These are phyloP conservation scores for Malachius bipustulatus DNA, from an alignment of 2,888 invertebrate genomes.

Conservation along the genomic window DNA sequence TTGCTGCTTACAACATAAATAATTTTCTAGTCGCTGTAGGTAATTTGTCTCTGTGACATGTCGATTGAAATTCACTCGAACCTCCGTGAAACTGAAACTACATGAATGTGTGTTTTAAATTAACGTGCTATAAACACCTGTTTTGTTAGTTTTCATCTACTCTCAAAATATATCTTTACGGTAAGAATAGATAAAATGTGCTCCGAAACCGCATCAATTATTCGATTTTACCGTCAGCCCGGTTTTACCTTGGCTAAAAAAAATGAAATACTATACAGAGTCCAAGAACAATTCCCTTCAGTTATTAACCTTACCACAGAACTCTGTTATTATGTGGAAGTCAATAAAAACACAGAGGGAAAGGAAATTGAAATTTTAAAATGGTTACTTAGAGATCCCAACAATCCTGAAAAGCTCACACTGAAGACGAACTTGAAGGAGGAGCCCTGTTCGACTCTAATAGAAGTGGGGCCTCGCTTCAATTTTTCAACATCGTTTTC, in stretches of 20 bases:
- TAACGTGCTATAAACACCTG: no score
- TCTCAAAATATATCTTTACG: no score
- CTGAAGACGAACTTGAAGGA: conserved; percentile 41
- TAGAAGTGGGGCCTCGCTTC: conserved; percentile 88
- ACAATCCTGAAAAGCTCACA: conserved; percentile 47
- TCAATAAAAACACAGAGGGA: conserved; percentile 42
- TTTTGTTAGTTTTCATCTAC: no score
- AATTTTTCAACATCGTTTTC: conserved; percentile 94
- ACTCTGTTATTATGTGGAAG: conserved; percentile 70
- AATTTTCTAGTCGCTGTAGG: no score
- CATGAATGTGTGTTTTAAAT: no score
- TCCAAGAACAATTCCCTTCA: conserved; percentile 38
- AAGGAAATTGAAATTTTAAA: conserved; percentile 53
- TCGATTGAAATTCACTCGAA: no score
- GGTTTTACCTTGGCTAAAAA: conserved; percentile 49
- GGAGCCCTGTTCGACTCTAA: conserved; percentile 39
- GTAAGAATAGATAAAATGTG: neutral
- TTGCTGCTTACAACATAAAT: no score
- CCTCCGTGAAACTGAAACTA: no score
- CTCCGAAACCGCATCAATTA: conserved; percentile 34
- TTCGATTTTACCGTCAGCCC: conserved; percentile 50
- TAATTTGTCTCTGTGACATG: no score
- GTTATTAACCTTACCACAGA: conserved; percentile 54
- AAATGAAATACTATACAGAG: conserved; percentile 43
- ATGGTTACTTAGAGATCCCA: conserved; percentile 69